Evolutionary conservation across 2,888 invertebrate species (phyloP).

Genomic region (Campoletis raptor): DNA sequence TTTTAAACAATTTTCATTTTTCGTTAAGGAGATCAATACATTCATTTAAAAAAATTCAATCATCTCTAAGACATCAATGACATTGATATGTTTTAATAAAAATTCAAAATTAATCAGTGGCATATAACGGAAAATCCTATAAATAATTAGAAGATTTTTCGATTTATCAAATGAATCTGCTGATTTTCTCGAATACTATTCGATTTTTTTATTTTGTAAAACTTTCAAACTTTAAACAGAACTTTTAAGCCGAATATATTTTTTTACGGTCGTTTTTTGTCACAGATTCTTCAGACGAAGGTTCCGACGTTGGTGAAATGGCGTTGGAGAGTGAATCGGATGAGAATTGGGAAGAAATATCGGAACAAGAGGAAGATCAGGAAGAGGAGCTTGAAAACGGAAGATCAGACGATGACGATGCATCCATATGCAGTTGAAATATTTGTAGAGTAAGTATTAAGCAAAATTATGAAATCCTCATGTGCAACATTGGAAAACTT

Average conservation of each 20-base stretch:
- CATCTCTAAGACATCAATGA: not conserved
- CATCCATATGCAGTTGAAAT: conserved; percentile 77
- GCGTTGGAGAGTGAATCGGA: conserved; percentile 81
- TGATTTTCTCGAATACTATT: not conserved
- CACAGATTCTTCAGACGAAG: conserved; percentile 82
- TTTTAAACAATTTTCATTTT: not conserved
- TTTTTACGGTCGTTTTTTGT: not conserved
- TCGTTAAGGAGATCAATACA: no score
- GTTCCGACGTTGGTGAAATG: conserved; percentile 78
- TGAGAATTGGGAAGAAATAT: conserved; percentile 83
- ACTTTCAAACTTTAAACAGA: no score
- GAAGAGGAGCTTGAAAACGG: conserved; percentile 78
- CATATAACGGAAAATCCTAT: not conserved
- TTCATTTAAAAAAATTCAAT: not conserved
- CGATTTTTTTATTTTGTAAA: not conserved
- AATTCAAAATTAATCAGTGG: no score
- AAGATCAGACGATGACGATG: conserved; percentile 76
- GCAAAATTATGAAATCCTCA: not conserved
- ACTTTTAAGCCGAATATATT: not conserved
- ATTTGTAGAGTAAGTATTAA: conserved; percentile 46
- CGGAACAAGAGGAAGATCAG: conserved; percentile 78
- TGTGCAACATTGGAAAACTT: not conserved
- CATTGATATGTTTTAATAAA: not conserved
- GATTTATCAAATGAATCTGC: not conserved
- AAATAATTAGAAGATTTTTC: not conserved